A percentile compares a stretch with the other conserved stretches of the same genome.
These are phyloP conservation scores for Machaerirhynchus nigripectus DNA, from an alignment of 2,113 vertebrate species.

Conservation along the genomic window DNA sequence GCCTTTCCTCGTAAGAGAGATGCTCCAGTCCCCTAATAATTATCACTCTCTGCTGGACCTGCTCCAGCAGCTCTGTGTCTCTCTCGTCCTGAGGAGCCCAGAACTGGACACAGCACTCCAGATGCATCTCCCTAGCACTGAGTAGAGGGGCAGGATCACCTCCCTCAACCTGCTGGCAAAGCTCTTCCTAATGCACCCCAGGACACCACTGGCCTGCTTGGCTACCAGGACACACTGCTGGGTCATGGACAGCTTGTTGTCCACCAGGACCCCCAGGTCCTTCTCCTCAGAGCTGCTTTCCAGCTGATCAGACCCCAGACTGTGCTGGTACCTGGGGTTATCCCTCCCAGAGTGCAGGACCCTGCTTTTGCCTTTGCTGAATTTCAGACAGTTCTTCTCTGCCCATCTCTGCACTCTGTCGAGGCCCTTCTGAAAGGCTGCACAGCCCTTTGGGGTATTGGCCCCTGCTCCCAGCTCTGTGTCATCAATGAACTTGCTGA, in stretches of 20 bases:
- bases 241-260: not conserved
- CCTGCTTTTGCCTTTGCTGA: not conserved
- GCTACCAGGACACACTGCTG: not conserved
- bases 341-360: not conserved
- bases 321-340: too few relatives aligned
- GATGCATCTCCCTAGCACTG: not conserved
- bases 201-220: not conserved
- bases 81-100: not conserved
- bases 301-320: not conserved
- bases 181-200: not conserved
- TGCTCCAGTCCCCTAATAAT: too few relatives aligned
- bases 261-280: not conserved
- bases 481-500: not conserved
- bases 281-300: not conserved
- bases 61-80: not conserved
- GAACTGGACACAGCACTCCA: not conserved
- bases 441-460: not conserved
- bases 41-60: rapidly evolving
- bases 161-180: too few relatives aligned
- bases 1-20: not conserved
- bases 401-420: not conserved
- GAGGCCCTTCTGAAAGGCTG: not conserved
- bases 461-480: not conserved
- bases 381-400: not conserved
- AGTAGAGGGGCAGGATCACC: not conserved